Evolutionary conservation across 2,888 invertebrate genomes (phyloP).

Genomic region (Amphipyra berbera): DNA sequence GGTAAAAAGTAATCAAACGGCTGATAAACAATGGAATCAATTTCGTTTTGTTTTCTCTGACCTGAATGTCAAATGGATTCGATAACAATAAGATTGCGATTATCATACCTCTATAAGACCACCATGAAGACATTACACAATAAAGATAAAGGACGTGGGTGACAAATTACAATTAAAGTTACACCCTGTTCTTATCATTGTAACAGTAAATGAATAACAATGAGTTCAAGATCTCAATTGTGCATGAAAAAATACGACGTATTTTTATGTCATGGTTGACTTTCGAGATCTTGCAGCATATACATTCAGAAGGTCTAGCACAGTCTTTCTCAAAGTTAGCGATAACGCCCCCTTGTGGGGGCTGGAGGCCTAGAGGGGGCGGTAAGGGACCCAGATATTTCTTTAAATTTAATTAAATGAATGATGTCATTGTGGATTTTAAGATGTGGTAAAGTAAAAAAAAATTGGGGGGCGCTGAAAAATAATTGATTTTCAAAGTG

Average conservation of each 20-base stretch:
- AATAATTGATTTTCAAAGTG: no score
- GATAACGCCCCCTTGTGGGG: no score
- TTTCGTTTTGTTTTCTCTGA: conserved; percentile 24
- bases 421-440: no score
- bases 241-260: not conserved
- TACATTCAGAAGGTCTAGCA: no score
- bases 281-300: no score
- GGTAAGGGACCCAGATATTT: no score
- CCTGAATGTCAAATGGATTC: conserved; percentile 28
- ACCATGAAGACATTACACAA: conserved; percentile 39
- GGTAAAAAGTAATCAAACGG: not conserved
- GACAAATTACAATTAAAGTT: conserved; percentile 3
- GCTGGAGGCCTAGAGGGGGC: no score
- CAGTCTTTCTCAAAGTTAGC: no score
- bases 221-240: not conserved
- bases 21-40: conserved; percentile 33
- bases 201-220: conserved; percentile 6
- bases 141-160: conserved; percentile 26
- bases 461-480: no score
- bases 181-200: not conserved
- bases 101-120: conserved; percentile 17
- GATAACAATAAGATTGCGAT: conserved; percentile 45
- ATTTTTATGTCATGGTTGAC: no score
- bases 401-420: no score
- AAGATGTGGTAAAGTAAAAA: no score